Evolutionary conservation across 2,113 vertebrate species (phyloP).

Genomic region (Psittacus erithacus): DNA sequence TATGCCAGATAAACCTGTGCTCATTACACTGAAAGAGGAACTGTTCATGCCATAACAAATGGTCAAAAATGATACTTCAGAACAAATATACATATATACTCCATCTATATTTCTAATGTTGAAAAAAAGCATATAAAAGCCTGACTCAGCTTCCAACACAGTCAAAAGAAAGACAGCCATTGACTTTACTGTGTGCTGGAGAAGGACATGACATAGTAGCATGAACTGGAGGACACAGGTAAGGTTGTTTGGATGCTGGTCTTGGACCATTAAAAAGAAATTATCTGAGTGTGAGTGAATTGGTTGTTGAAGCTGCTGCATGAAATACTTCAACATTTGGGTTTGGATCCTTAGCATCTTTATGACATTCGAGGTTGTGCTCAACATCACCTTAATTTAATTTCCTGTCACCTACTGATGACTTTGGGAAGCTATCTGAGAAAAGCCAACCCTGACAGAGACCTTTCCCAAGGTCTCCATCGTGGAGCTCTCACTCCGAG

Average conservation of each 20-base stretch:
- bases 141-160: background rate
- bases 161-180: background rate
- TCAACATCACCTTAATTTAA: background rate
- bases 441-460: background rate
- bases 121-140: background rate
- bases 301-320: background rate
- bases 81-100: constrained; percentile 5
- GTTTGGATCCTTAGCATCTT: background rate
- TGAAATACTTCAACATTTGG: background rate
- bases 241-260: background rate
- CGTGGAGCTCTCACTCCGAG: fast-evolving
- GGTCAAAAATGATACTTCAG: background rate
- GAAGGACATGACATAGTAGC: background rate
- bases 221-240: fast-evolving
- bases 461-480: background rate
- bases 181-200: background rate
- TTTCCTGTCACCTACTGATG: background rate
- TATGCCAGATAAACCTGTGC: constrained; percentile 38
- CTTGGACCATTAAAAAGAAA: background rate
- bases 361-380: fast-evolving
- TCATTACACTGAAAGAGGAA: constrained; percentile 21
- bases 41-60: background rate
- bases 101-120: background rate
- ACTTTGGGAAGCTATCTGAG: background rate
- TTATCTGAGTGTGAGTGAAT: background rate